phyloP scores from a whole-genome alignment of 2,113 vertebrate species.

The Poecilia latipinna region DNA sequence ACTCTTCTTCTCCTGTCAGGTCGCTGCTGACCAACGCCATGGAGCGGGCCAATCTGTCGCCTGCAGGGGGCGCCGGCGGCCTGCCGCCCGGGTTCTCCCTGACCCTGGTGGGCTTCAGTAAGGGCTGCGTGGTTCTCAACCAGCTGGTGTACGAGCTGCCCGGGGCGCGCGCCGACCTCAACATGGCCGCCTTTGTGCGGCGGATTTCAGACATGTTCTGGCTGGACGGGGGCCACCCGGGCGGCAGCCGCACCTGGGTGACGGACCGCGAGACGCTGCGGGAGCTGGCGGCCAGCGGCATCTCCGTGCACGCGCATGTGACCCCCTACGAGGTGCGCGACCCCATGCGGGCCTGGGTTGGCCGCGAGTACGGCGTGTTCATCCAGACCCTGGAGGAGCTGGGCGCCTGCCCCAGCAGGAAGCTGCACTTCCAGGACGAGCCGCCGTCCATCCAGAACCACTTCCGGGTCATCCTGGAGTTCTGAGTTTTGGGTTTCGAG shows the following conservation, averaged over 20 bases:
- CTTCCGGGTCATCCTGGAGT: conserved; percentile 91
- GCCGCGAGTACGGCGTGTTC: conserved; percentile 90
- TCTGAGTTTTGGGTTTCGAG: conserved; percentile 72
- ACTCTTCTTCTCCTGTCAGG: conserved; percentile 40
- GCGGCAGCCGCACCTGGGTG: conserved; percentile 95
- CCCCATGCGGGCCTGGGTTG: conserved; percentile 95
- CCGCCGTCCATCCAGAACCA: conserved; percentile 92
- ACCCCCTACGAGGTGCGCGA: conserved; percentile 96
- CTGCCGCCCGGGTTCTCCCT: conserved; percentile 75
- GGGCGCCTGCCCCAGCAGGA: conserved; percentile 82
- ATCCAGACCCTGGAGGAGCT: conserved; percentile 87
- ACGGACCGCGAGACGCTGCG: conserved; percentile 85
- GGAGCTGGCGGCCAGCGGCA: conserved; percentile 85
- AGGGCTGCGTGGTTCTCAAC: conserved; percentile 98
- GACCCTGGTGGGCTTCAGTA: conserved; percentile 94
- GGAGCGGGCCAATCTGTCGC: conserved; percentile 78
- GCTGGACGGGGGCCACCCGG: conserved; percentile 96
- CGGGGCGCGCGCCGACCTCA: conserved; percentile 85
- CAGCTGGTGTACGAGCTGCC: conserved; percentile 92
- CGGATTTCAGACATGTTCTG: conserved; percentile 90
- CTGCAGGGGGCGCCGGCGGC: conserved; percentile 59
- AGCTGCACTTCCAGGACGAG: conserved; percentile 91
- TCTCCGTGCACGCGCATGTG: conserved; percentile 89
- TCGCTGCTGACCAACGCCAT: conserved; percentile 89
- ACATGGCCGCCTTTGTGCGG: conserved; percentile 81